These are phyloP conservation scores for Scatophagus argus DNA, from an alignment of 2,113 vertebrate genomes.

Conservation along the genomic window DNA sequence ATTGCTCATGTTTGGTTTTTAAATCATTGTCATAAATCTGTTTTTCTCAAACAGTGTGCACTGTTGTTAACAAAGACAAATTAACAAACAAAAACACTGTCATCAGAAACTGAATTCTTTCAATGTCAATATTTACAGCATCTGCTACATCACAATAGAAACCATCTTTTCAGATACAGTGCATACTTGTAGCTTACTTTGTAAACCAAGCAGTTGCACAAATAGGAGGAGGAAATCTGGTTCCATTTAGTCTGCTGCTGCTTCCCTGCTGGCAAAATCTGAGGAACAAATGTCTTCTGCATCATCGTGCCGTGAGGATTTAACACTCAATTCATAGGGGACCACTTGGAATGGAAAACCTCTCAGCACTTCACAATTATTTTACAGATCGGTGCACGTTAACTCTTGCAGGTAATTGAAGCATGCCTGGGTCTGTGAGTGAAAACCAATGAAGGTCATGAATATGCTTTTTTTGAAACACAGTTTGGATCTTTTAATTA, in stretches of 20 bases:
- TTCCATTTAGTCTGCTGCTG: conserved; percentile 68
- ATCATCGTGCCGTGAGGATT: conserved; percentile 67
- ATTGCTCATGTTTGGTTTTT: neutral
- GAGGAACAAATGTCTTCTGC: conserved; percentile 73
- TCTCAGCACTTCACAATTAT: conserved; percentile 78
- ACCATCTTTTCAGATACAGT: conserved; percentile 11
- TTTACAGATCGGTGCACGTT: conserved; percentile 76
- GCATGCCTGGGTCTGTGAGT: conserved; percentile 37
- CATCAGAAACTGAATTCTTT: neutral
- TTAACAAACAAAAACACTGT: neutral
- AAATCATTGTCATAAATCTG: neutral
- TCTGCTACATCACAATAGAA: neutral
- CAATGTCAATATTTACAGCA: conserved; percentile 2
- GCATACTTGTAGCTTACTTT: conserved; percentile 14
- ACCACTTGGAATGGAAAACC: conserved; percentile 73
- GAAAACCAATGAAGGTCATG: conserved; percentile 45
- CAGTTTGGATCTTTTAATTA: neutral
- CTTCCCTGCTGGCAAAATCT: conserved; percentile 69
- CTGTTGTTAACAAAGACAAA: neutral
- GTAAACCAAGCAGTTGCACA: conserved; percentile 58
- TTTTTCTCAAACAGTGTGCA: neutral
- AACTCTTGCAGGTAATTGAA: conserved; percentile 79
- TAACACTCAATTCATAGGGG: conserved; percentile 75
- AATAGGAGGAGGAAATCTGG: conserved; percentile 64
- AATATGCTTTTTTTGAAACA: conserved; percentile 19